These are phyloP conservation scores for Rachycentron canadum DNA, from an alignment of 2,797 vertebrate species.

Conservation along the genomic window DNA sequence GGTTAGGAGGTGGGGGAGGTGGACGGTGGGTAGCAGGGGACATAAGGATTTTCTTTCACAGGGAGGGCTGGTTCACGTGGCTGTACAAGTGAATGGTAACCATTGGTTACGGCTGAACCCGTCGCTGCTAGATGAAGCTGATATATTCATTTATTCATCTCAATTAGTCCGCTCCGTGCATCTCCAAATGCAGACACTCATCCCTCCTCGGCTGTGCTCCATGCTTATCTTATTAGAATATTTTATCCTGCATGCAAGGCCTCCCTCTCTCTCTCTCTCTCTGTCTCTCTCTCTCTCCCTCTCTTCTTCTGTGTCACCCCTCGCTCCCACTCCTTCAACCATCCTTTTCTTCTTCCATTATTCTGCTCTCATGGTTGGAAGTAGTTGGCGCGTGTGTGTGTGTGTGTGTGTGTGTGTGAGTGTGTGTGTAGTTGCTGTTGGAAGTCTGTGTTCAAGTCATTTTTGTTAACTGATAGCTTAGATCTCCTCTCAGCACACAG, in stretches of 20 bases:
- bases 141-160: slow-evolving; percentile 86
- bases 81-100: slow-evolving; percentile 79
- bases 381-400: slow-evolving; percentile 43
- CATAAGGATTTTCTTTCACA: slow-evolving; percentile 58
- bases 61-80: slow-evolving; percentile 70
- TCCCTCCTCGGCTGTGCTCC: slow-evolving; percentile 71
- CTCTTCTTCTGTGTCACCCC: slow-evolving; percentile 35
- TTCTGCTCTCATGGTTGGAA: slow-evolving; percentile 42
- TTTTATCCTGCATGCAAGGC: slow-evolving; percentile 66
- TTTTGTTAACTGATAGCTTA: slow-evolving; percentile 74
- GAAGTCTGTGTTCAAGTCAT: slow-evolving; percentile 69
- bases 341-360: slow-evolving; percentile 36
- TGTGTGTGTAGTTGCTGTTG: slow-evolving; percentile 50
- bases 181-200: slow-evolving; percentile 80
- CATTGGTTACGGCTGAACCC: slow-evolving; percentile 78
- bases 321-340: slow-evolving; percentile 48
- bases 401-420: slow-evolving; percentile 32
- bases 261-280: slow-evolving; percentile 21
- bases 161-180: slow-evolving; percentile 78
- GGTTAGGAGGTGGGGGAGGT: not conserved
- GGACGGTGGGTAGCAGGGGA: not conserved
- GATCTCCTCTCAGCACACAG: slow-evolving; percentile 69
- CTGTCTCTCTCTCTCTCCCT: slow-evolving; percentile 1
- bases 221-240: slow-evolving; percentile 82
- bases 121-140: slow-evolving; percentile 73